Base-by-base conservation (phyloP, 1,140 invertebrate genomes). In the Stenopsyche tienmushanensis region DNA sequence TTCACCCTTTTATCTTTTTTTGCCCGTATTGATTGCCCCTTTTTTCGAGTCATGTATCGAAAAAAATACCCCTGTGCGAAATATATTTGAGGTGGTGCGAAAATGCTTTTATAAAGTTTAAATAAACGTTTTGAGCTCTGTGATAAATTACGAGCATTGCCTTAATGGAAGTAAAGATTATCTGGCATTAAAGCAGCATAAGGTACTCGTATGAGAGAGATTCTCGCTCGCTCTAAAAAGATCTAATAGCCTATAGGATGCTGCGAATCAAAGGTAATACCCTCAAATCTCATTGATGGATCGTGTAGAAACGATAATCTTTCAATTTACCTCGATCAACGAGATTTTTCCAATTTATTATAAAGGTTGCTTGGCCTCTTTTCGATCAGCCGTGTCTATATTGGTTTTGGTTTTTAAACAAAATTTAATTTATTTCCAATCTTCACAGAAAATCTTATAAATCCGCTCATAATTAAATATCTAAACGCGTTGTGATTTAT, bases 281-380 rank as follows among this genome's bases (percentile, higher is more conserved):
- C 54, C 54, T 10, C 54, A 57, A 57, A 57, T 57, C 54, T 57
- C 29, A 57, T 41, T 66, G 58, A 54, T 20, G 57, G 34, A 55
- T 62, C 41, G 55, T 34, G 58, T 17, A 34, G 26, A 21, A 21
- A 45, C 24, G 65, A 66, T 66, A 66, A 66, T 66, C 65, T 58
- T 41, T 49, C 18, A 55, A 60, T 39, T 62, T 55, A 54, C 57
- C 24, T 44, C 24, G 41, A 66, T 62, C 57, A 24, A 42, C 26
- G 5, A 20, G 54, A 57, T 57, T 42, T 41, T 57, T 57, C 34
- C 50, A 24, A 25, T 18, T 13, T 53, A 53, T 26, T 3, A 3
- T 21, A 18, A 21, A 20, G 21, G 15, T 49, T 20, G 2, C 15
- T 17, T 20, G 21, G 17, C 47, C 47, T 49, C 21, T 20, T 49